A percentile compares a stretch with the other conserved stretches of the same genome.
These are phyloP conservation scores for Flexamia atlantica DNA, from an alignment of 2,888 invertebrate species.

Conservation along the genomic window DNA sequence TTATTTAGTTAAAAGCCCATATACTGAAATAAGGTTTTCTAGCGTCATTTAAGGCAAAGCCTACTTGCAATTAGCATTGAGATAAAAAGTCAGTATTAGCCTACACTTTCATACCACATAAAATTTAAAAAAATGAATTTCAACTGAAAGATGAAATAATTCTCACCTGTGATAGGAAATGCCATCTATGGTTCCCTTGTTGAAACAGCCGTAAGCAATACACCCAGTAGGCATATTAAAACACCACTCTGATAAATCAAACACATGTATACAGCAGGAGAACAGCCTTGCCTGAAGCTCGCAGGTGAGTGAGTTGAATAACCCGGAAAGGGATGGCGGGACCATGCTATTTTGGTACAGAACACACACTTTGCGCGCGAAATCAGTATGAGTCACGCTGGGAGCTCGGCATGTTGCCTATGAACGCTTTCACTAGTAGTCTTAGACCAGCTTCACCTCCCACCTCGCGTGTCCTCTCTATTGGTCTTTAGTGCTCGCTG, in stretches of 20 bases:
- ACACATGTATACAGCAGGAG: conserved; percentile 1
- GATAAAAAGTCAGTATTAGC: conserved; percentile 9
- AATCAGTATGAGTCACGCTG: not conserved
- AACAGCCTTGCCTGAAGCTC: not conserved
- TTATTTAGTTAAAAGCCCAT: not conserved
- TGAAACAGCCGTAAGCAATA: conserved; percentile 51
- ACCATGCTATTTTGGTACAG: conserved; percentile 14
- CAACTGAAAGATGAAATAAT: not conserved
- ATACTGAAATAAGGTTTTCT: not conserved
- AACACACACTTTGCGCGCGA: conserved; percentile 1
- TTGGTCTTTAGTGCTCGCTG: conserved; percentile 21
- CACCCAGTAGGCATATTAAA: conserved; percentile 41
- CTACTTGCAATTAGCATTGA: not conserved
- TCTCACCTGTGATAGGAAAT: conserved; percentile 54
- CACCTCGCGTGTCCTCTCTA: conserved; percentile 6
- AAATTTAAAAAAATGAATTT: not conserved
- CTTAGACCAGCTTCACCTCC: conserved; percentile 18
- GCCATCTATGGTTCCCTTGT: conserved; percentile 40
- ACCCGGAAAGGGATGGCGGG: not conserved
- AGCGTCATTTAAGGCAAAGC: not conserved
- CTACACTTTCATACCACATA: not conserved
- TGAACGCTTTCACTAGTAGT: conserved; percentile 17
- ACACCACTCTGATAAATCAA: conserved; percentile 13
- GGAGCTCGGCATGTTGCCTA: conserved; percentile 11
- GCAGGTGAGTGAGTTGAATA: not conserved